Base-by-base conservation (phyloP, 2,113 vertebrate genomes). In the Dinomys branickii region DNA sequence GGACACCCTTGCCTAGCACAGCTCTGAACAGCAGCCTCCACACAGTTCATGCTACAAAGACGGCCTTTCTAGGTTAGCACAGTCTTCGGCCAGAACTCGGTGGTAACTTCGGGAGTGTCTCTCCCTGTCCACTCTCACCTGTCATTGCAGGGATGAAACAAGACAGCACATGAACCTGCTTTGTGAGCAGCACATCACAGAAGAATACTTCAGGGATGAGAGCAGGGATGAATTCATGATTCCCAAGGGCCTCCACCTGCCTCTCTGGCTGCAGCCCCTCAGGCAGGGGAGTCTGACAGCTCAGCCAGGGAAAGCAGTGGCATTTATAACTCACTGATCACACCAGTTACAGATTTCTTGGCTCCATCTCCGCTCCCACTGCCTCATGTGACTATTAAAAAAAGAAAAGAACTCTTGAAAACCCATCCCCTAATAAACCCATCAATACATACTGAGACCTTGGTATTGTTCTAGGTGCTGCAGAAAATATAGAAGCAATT, bases 381-480 rank as follows among this genome's bases (percentile, higher is more conserved):
- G 50, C 30, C 35, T 80, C 30, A 52, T 54, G 47, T 80, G 50
- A 54, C 77, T 52, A 54, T 80, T 54, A 54, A 80, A 77, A 77
- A 47, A 50, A 78, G 47, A 52, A 78, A 35, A 86, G 77, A 90
- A 82, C 85, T 87, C 93, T 63, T 61, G 92, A 91, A 92, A 94
- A 41, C 88, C 54, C 33, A 41, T 22, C 82, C 85, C 93, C 90
- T 95, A 75, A 90, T 97, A 95, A 97, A 97, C 11, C 30, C n/a
- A 35, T 69, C 92, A 38, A 38, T n/a, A 10, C 13, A 65, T 3
- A 85, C 8, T 94, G 58, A 96, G 77, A 81, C 38, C 81, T 94
- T 41, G 50, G 87, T 63, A 84, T 96, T 97, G 96, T 94, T 97
- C 65, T 30, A 24, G 87, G 54, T 61, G 75, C 93, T 81, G 33